A percentile compares a stretch with the other conserved stretches of the same genome.
These are phyloP conservation scores for Ischnus inquisitorius DNA, from an alignment of 2,888 invertebrate genomes.

Conservation along the genomic window DNA sequence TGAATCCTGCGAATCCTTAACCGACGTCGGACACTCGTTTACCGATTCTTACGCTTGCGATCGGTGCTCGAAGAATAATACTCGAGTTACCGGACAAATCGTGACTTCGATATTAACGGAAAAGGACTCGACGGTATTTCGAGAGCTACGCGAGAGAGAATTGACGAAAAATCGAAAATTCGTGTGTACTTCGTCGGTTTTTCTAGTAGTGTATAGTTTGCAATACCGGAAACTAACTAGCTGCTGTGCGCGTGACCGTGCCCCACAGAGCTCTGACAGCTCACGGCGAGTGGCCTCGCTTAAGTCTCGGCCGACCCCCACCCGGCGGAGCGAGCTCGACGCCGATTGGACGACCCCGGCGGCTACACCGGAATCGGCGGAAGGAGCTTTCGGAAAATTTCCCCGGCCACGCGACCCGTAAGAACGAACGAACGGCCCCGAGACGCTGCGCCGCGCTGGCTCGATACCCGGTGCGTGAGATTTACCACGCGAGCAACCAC, in stretches of 20 bases:
- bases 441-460: conserved; percentile 63
- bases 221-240: conserved; percentile 71
- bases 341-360: conserved; percentile 79
- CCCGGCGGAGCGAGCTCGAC: conserved; percentile 75
- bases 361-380: conserved; percentile 80
- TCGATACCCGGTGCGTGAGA: conserved; percentile 27
- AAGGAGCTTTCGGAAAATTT: conserved; percentile 83
- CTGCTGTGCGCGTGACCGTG: conserved; percentile 85
- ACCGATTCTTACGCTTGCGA: not conserved
- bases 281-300: conserved; percentile 85
- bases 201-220: conserved; percentile 21
- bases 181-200: not conserved
- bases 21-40: conserved; percentile 37
- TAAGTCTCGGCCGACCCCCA: conserved; percentile 84
- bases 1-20: conserved; percentile 45
- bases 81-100: not conserved
- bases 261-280: conserved; percentile 86
- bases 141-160: no score
- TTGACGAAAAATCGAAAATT: conserved; percentile 43
- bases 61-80: not conserved
- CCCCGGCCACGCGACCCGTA: conserved; percentile 74
- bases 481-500: conserved; percentile 60
- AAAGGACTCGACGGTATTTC: conserved; percentile 49
- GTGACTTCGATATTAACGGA: not conserved
- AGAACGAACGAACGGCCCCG: conserved; percentile 47